Evolutionary conservation across 2,797 vertebrate genomes (phyloP).

Genomic region (Neosilurus mollespiculum): DNA sequence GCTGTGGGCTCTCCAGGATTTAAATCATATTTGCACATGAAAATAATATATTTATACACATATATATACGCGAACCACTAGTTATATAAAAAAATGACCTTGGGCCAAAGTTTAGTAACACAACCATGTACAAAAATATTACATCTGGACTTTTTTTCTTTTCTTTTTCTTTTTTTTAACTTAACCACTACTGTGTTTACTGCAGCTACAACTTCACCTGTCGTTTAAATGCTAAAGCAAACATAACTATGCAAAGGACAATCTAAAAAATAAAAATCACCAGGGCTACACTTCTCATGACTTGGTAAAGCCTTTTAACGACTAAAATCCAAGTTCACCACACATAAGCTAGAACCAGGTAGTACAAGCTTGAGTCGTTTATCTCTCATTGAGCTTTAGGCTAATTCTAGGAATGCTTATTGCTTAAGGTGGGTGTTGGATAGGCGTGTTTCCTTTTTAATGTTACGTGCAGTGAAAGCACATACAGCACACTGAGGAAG

Average conservation of each 20-base stretch:
- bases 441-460: slow-evolving; percentile 23
- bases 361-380: slow-evolving; percentile 36
- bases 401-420: slow-evolving; percentile 47
- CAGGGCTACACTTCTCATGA: slow-evolving; percentile 29
- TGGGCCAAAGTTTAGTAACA: slow-evolving; percentile 51
- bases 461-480: slow-evolving; percentile 33
- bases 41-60: slow-evolving; percentile 55
- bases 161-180: slow-evolving; percentile 17
- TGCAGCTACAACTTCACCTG: slow-evolving; percentile 50
- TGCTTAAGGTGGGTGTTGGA: slow-evolving; percentile 47
- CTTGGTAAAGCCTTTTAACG: slow-evolving; percentile 33
- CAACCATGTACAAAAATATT: slow-evolving; percentile 60
- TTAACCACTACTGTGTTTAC: slow-evolving; percentile 48
- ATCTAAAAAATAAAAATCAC: slow-evolving; percentile 37
- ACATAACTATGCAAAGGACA: slow-evolving; percentile 35
- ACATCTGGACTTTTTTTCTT: slow-evolving; percentile 47
- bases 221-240: slow-evolving; percentile 51
- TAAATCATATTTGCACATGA: slow-evolving; percentile 64
- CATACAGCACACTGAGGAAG: slow-evolving; percentile 34
- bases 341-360: slow-evolving; percentile 35
- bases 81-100: slow-evolving; percentile 56
- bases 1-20: slow-evolving; percentile 69
- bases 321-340: slow-evolving; percentile 26
- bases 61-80: slow-evolving; percentile 56
- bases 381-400: slow-evolving; percentile 39